Conservation (phyloP, 92 coral and sea anemone genomes). For the Pocillopora grandis region DNA sequence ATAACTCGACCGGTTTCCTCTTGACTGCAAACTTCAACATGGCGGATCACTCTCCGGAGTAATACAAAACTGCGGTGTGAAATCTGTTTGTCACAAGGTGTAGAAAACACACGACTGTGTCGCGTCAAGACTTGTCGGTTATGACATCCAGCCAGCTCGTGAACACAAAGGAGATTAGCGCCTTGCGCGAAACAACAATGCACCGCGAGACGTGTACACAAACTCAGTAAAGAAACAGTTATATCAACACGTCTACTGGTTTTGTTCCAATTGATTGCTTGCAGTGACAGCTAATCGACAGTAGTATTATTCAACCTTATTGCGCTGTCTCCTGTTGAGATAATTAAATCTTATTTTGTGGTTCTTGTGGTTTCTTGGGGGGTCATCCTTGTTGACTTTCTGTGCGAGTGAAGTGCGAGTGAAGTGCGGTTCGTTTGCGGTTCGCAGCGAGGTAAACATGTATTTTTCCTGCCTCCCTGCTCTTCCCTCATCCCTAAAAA, state of each 20-base stretch:
- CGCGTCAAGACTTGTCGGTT: slow-evolving; percentile 27
- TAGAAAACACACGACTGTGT: slow-evolving; percentile 27
- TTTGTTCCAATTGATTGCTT: slow-evolving; percentile 34
- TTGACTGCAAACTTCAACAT: slow-evolving; percentile 96
- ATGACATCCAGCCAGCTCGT: slow-evolving; percentile 7
- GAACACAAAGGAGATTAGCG: slow-evolving; percentile 19
- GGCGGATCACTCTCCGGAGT: background rate
- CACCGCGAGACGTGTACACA: slow-evolving; percentile 30
- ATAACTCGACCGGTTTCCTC: slow-evolving; percentile 83
- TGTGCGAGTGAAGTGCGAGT: slow-evolving; percentile 9
- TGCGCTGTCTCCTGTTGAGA: slow-evolving; percentile 27
- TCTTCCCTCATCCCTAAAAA: background rate
- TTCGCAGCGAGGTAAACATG: slow-evolving; percentile 5
- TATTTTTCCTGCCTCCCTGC: background rate
- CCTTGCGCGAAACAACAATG: slow-evolving; percentile 45
- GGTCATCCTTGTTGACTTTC: slow-evolving; percentile 6
- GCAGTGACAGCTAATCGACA: slow-evolving; percentile 41
- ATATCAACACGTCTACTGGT: slow-evolving; percentile 27
- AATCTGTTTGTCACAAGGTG: slow-evolving; percentile 21
- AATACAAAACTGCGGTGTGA: background rate
- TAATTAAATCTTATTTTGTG: slow-evolving; percentile 23
- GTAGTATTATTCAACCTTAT: slow-evolving; percentile 11
- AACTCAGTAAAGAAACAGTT: slow-evolving; percentile 35
- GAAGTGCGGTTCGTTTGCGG: background rate
- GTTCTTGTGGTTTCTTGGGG: background rate